These are phyloP conservation scores for Tadarida brasiliensis DNA, from an alignment of 2,797 vertebrate genomes.

Conservation along the genomic window DNA sequence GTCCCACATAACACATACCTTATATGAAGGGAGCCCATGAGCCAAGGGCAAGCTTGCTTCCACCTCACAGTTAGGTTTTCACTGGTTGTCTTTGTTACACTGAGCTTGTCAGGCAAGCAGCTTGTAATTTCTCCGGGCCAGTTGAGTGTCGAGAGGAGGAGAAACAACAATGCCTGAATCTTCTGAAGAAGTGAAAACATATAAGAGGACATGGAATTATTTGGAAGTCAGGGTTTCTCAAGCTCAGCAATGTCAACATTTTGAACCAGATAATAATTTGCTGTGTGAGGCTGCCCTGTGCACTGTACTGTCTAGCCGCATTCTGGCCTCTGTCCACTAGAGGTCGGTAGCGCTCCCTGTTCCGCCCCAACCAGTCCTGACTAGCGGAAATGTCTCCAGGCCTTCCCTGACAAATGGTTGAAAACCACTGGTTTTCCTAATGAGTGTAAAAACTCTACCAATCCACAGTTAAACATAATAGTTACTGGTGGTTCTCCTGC, in stretches of 20 bases:
- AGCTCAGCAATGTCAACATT: background rate
- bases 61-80: background rate
- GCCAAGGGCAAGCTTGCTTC: slow-evolving; percentile 33
- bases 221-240: background rate
- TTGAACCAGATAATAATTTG: background rate
- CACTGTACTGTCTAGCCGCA: background rate
- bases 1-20: background rate
- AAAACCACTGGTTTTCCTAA: background rate
- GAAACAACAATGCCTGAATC: background rate
- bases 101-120: background rate
- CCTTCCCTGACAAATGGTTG: background rate
- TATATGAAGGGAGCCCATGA: background rate
- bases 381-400: background rate
- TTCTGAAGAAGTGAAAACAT: slow-evolving; percentile 3
- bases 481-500: background rate
- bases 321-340: slow-evolving; percentile 2
- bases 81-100: slow-evolving; percentile 11
- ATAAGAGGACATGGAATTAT: background rate
- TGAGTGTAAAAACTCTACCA: slow-evolving; percentile 3
- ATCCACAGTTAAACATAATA: slow-evolving; percentile 26
- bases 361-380: background rate
- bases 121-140: slow-evolving; percentile 40
- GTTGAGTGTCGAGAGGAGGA: background rate
- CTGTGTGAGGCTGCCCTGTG: background rate
- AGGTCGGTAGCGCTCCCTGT: background rate